Conservation (phyloP, 2,797 vertebrate genomes). For the Schizopygopsis malacanthus region DNA sequence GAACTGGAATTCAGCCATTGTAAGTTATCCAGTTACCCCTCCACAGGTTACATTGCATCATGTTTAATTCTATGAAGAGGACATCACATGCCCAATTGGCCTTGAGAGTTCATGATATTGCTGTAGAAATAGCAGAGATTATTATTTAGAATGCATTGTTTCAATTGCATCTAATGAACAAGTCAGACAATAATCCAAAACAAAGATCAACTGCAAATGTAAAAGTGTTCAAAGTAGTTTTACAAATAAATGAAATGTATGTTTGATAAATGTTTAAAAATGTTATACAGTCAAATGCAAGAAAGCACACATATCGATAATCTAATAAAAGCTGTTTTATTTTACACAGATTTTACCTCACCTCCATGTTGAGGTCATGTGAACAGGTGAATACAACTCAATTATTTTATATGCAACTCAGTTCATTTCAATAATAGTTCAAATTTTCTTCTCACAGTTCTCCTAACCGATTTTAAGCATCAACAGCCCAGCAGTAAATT, state of each 20-base stretch:
- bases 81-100: background rate
- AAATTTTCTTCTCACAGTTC: background rate
- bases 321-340: background rate
- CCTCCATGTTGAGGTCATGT: background rate
- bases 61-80: constrained; percentile 8
- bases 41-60: constrained; percentile 30
- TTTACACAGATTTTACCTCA: background rate
- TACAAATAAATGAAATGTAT: no score
- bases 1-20: constrained; percentile 16
- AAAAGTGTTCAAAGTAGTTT: background rate
- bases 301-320: background rate
- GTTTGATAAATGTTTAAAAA: no score
- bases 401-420: background rate
- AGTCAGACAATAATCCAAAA: background rate
- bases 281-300: background rate
- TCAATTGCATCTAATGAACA: background rate
- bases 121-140: background rate
- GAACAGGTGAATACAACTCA: background rate
- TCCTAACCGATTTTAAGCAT: background rate
- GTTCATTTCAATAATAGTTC: background rate
- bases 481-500: background rate
- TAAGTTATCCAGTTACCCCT: background rate
- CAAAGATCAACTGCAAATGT: background rate
- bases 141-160: background rate
- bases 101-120: background rate